phyloP scores from a whole-genome alignment of 2,113 vertebrate genomes.

The Cariama cristata region DNA sequence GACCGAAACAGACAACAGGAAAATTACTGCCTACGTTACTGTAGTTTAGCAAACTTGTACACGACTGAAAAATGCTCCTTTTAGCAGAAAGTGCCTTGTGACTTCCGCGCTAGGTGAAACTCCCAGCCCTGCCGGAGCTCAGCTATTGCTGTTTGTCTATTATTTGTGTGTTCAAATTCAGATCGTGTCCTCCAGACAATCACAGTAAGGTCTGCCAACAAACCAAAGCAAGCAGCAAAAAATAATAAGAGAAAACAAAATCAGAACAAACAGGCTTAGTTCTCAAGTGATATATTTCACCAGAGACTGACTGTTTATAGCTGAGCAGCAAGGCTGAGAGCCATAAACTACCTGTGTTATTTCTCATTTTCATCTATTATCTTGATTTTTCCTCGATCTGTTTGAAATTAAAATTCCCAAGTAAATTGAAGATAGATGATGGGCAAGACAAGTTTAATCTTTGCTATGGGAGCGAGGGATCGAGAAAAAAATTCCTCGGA shows the following conservation, averaged over 20 bases:
- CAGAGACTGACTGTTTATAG: neutral
- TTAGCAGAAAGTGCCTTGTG: neutral
- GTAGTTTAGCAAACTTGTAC: neutral
- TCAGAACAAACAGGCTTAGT: neutral
- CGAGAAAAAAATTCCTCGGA: neutral
- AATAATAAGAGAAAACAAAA: neutral
- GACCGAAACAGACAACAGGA: neutral
- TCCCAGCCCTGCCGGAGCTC: neutral
- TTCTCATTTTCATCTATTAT: conserved; percentile 26
- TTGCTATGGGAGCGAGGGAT: conserved; percentile 19
- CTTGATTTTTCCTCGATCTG: conserved; percentile 18
- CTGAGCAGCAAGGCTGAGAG: neutral
- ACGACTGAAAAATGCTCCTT: neutral
- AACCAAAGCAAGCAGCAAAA: neutral
- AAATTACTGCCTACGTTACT: fast-evolving
- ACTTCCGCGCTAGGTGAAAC: neutral
- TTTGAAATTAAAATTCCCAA: conserved; percentile 45
- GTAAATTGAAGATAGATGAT: conserved; percentile 33
- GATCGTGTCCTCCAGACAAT: neutral
- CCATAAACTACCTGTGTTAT: neutral
- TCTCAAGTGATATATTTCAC: neutral
- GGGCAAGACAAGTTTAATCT: conserved; percentile 29
- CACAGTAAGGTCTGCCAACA: neutral
- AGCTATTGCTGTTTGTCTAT: neutral
- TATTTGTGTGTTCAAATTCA: neutral